Evolutionary conservation across 1,140 invertebrate genomes (phyloP).

Genomic region (Diorhabda sublineata): DNA sequence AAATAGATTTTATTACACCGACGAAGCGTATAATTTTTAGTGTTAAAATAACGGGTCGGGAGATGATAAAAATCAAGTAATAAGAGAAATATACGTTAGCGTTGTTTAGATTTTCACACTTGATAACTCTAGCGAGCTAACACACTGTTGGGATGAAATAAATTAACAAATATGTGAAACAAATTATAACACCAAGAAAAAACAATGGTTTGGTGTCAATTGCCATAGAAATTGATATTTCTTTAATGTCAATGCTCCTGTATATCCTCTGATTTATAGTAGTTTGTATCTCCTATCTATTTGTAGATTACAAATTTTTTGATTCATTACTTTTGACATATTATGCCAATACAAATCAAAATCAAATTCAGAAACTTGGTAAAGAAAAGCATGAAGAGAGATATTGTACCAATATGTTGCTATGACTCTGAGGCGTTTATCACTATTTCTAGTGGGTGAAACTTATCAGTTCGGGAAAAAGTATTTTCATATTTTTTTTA

Average conservation of each 20-base stretch:
- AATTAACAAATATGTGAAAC: constrained; percentile 21
- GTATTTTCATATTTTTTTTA: too few relatives aligned
- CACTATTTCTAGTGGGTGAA: too few relatives aligned
- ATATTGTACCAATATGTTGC: too few relatives aligned
- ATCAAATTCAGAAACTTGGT: too few relatives aligned
- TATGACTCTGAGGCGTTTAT: too few relatives aligned
- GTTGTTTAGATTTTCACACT: constrained; percentile 20
- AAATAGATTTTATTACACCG: constrained; percentile 21
- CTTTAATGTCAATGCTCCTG: background rate
- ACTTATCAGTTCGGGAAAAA: too few relatives aligned
- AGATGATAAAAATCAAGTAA: constrained; percentile 17
- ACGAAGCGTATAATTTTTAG: constrained; percentile 22
- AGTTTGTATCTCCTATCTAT: too few relatives aligned
- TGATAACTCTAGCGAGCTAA: constrained; percentile 15
- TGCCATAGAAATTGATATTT: background rate
- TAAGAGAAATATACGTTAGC: constrained; percentile 14
- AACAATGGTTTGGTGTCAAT: background rate
- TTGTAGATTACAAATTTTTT: too few relatives aligned
- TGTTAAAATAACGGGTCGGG: constrained; percentile 11
- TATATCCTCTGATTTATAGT: background rate
- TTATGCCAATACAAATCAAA: too few relatives aligned
- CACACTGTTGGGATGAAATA: background rate
- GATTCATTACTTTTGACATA: too few relatives aligned
- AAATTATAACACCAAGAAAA: constrained; percentile 7
- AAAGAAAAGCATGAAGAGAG: too few relatives aligned